Percentiles rank a stretch among this genome's conserved stretches.
Evolutionary conservation across 1,140 invertebrate genomes (phyloP).

Genomic region (Pachyrhynchus sulphureomaculatus): DNA sequence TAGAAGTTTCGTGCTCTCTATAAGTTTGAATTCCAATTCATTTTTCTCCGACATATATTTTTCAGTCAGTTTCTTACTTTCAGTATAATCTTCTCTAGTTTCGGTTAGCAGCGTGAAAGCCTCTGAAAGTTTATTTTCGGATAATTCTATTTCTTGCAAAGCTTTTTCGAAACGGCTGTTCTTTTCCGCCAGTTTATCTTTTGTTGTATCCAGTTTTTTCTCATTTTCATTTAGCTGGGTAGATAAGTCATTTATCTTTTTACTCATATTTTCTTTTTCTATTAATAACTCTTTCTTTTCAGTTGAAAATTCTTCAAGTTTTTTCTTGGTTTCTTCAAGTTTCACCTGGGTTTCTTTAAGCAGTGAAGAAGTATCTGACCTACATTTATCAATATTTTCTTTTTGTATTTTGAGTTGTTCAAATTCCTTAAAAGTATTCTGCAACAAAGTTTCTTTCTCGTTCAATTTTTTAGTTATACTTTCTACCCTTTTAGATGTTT

Average conservation of each 20-base stretch:
- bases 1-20: background rate
- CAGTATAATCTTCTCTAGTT: background rate
- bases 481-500: background rate
- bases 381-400: background rate
- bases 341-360: background rate
- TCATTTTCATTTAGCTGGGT: background rate
- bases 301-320: background rate
- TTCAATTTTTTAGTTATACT: background rate
- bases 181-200: background rate
- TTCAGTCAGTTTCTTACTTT: constrained; percentile 2
- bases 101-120: constrained; percentile 17
- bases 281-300: background rate
- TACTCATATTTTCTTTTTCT: background rate
- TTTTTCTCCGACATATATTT: constrained; percentile 4
- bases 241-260: background rate
- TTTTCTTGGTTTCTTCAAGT: background rate
- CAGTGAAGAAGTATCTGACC: too few species aligned
- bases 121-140: constrained; percentile 4
- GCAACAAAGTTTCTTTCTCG: background rate
- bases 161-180: background rate
- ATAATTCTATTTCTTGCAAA: constrained; percentile 4
- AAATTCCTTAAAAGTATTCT: background rate
- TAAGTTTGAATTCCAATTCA: background rate
- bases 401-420: background rate
- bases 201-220: background rate